Conservation (phyloP, 2,888 invertebrate genomes). For the Nemurella pictetii region DNA sequence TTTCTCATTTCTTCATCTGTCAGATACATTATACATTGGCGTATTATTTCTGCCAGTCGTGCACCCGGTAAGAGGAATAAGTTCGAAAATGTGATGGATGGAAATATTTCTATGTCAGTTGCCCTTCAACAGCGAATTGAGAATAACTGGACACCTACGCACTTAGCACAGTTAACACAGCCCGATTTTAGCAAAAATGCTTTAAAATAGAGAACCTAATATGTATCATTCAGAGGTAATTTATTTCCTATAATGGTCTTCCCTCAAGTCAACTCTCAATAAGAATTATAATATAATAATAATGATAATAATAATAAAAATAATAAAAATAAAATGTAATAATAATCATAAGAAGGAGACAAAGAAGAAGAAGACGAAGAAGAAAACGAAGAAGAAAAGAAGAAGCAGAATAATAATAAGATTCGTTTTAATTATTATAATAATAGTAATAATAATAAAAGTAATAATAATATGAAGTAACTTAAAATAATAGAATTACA, state of each 20-base stretch:
- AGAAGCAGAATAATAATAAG: neutral
- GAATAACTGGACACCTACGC: constrained; percentile 9
- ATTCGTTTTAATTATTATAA: neutral
- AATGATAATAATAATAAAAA: neutral
- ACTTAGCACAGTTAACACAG: neutral
- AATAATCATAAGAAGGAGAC: neutral
- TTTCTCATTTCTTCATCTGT: neutral
- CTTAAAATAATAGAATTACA: too few relatives aligned
- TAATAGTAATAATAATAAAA: neutral
- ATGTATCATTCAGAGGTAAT: constrained; percentile 5
- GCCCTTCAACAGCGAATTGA: neutral
- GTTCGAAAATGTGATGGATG: neutral
- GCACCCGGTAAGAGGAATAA: neutral
- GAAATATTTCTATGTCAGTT: neutral
- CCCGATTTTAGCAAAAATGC: neutral
- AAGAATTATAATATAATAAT: neutral
- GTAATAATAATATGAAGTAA: too few relatives aligned
- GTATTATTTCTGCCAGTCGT: neutral
- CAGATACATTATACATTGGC: neutral
- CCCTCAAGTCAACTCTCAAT: neutral
- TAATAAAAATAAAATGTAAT: neutral
- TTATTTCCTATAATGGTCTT: neutral
- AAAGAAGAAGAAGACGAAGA: too few relatives aligned
- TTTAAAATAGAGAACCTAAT: neutral
- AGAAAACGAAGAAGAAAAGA: too few relatives aligned